Base-by-base conservation (phyloP, 23 tunicate genomes). In the Phallusia fumigata region DNA sequence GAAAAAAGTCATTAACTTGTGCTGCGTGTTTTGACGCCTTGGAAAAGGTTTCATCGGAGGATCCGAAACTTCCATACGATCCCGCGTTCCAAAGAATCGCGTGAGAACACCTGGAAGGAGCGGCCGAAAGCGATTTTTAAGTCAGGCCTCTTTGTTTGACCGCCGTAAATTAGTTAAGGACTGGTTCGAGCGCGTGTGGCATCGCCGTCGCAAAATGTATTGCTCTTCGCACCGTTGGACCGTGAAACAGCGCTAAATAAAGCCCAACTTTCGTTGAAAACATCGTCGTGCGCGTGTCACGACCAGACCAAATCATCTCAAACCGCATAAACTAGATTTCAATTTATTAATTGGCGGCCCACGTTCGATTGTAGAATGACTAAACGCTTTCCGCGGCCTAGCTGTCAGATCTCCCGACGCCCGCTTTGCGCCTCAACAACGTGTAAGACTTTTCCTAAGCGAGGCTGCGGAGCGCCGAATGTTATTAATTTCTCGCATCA, bases 41-140 rank as follows among this genome's bases (percentile, higher is more conserved):
- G 47, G 47, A 40, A 40, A 40, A n/a, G 5, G 47, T 40, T 40
- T 40, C 47, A 40, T 40, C 47, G 5, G 47, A 40, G 47, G 47
- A 40, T 10, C 47, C 5, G 47, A 40, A 40, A 40, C 47, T 40
- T 40, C 47, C 47, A 40, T 40, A 40, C 10, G 47, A 40, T 40
- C 15, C 3, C 69, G 11, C 69, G 28, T 58, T 58, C 69, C 69
- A 6, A 21, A 58, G 69, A 58, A 58, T 58, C 69, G 69, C 69
- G 69, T 58, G 69, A 58, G 28, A 58, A 58, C 69, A 58, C 28
- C 69, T 58, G 69, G 69, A 58, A 58, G 69, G 69, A 22, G 69
- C 26, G 69, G 69, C 69, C 69, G 69, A 58, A 58, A 22, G 69
- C 69, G 69, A 58, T 58, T 58, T 58, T 24, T 58, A 11, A 24